These are phyloP conservation scores for Porites evermanni DNA, from an alignment of 92 coral and sea anemone species.

Conservation along the genomic window DNA sequence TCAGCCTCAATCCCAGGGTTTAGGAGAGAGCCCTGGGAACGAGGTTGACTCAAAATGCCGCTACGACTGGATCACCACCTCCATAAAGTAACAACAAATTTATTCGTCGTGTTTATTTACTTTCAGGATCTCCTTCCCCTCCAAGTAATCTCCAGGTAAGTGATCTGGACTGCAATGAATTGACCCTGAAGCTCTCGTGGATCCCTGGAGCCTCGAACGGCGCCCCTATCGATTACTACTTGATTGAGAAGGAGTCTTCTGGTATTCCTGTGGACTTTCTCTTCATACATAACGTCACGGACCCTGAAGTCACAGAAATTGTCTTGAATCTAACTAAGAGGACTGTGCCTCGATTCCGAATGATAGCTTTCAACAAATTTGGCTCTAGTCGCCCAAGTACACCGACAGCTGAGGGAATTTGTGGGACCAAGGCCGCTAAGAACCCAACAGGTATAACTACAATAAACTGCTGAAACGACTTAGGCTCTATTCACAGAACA, in stretches of 20 bases:
- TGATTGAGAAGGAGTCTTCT: slow-evolving; percentile 15
- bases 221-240: slow-evolving; percentile 15
- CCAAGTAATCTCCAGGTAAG: slow-evolving; percentile 19
- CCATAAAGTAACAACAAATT: not conserved
- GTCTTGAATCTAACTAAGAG: not conserved
- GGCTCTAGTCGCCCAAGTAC: slow-evolving; percentile 19
- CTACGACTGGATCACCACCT: not conserved
- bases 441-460: not conserved
- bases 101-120: not conserved
- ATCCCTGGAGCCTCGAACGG: not conserved
- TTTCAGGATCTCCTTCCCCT: slow-evolving; percentile 5
- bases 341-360: slow-evolving; percentile 27
- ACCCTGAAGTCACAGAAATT: not conserved
- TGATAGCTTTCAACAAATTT: slow-evolving; percentile 24
- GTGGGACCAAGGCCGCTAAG: not conserved
- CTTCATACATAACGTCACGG: slow-evolving; percentile 2
- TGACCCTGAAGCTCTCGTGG: slow-evolving; percentile 7
- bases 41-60: no score
- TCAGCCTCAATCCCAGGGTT: no score
- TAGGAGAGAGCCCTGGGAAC: no score
- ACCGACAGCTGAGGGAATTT: not conserved
- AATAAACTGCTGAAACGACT: no score
- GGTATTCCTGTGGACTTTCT: slow-evolving; percentile 9
- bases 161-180: slow-evolving; percentile 6
- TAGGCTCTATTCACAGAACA: not conserved